Evolutionary conservation across 1,140 invertebrate species (phyloP).

Genomic region (Babylonia areolata): DNA sequence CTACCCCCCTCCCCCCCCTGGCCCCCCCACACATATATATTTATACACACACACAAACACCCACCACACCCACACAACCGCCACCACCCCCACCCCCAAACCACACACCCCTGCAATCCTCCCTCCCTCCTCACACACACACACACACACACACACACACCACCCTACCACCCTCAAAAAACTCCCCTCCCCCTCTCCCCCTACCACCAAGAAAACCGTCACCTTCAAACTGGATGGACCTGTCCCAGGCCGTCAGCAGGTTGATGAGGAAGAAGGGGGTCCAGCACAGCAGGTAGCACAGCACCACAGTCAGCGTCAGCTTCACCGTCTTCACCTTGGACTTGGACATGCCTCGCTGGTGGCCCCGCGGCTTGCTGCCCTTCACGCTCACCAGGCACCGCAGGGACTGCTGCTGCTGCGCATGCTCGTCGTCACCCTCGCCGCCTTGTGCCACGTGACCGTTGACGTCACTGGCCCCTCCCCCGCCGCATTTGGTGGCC

Average conservation of each 20-base stretch:
- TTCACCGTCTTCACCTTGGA: constrained; percentile 86
- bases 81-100: too few species aligned
- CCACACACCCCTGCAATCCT: too few species aligned
- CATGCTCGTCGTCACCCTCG: too few species aligned
- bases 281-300: constrained; percentile 85
- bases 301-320: constrained; percentile 85
- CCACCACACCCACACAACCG: too few species aligned
- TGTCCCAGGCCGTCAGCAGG: constrained; percentile 65
- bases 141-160: too few species aligned
- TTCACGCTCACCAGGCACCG: constrained; percentile 10
- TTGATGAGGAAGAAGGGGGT: constrained; percentile 83
- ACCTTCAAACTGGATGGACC: constrained; percentile 49
- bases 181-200: too few species aligned
- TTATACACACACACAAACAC: too few species aligned
- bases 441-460: constrained; percentile 22
- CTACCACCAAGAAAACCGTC: too few species aligned
- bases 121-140: too few species aligned
- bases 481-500: too few species aligned
- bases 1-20: too few species aligned
- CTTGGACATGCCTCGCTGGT: constrained; percentile 58
- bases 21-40: too few species aligned
- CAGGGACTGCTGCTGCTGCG: constrained; percentile 21
- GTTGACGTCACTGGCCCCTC: constrained; percentile 33
- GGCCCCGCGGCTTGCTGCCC: constrained; percentile 31
- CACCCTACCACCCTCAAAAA: constrained; percentile 46